Evolutionary conservation across 1,140 invertebrate species (phyloP).

Genomic region (Cardiocondyla obscurior): DNA sequence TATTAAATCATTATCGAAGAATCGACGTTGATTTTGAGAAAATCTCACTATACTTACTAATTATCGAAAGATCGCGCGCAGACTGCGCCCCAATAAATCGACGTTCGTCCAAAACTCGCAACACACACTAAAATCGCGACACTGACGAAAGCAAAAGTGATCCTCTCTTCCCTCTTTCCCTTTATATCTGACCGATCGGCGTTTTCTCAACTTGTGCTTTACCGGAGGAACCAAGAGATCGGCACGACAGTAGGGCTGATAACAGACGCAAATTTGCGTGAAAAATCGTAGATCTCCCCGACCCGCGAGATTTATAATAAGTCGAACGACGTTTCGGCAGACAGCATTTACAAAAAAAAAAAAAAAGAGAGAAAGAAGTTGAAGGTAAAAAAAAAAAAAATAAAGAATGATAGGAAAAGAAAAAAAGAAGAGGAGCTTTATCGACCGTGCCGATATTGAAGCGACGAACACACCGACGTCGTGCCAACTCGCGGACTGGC

Average conservation of each 20-base stretch:
- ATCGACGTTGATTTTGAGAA: neutral
- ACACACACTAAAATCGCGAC: conserved; percentile 47
- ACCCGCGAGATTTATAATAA: neutral
- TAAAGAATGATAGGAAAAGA: neutral
- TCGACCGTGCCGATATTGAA: conserved; percentile 14
- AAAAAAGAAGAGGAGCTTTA: neutral
- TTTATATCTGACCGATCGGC: neutral
- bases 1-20: neutral
- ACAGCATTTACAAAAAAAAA: neutral
- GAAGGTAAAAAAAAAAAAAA: neutral
- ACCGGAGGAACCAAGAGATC: neutral
- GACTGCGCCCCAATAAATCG: neutral
- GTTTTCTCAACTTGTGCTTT: neutral
- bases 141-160: conserved; percentile 39
- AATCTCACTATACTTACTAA: conserved; percentile 27
- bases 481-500: conserved; percentile 73
- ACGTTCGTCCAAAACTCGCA: conserved; percentile 15
- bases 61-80: neutral
- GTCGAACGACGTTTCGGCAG: neutral
- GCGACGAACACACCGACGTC: conserved; percentile 59
- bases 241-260: neutral
- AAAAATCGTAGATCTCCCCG: conserved; percentile 12
- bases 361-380: neutral
- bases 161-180: neutral
- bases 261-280: neutral